Evolutionary conservation across 2,113 vertebrate species (phyloP).

Genomic region (Grammomys dolichurus): DNA sequence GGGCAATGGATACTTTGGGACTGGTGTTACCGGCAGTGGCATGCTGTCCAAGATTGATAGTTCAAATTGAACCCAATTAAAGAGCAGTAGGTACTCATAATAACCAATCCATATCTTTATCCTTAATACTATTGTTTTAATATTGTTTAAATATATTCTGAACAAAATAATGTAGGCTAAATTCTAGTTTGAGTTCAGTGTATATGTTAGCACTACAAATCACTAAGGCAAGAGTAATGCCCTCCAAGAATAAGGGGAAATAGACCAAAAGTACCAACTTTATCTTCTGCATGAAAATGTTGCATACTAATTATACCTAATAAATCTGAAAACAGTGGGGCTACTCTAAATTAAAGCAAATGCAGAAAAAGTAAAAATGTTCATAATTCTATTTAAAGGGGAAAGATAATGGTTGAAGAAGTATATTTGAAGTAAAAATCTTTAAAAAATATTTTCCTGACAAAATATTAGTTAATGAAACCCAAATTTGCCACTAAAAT

Average conservation of each 20-base stretch:
- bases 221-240: neutral
- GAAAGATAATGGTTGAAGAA: neutral
- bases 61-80: neutral
- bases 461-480: neutral
- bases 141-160: neutral
- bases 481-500: neutral
- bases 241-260: neutral
- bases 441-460: neutral
- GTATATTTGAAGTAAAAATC: neutral
- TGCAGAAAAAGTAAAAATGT: neutral
- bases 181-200: neutral
- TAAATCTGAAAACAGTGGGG: neutral
- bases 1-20: neutral
- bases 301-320: neutral
- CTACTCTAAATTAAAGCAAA: neutral
- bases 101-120: neutral
- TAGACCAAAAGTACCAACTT: neutral
- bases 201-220: neutral
- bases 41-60: no score
- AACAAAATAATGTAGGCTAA: neutral
- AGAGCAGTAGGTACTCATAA: neutral
- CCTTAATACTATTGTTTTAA: neutral
- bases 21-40: neutral
- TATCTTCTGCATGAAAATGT: neutral
- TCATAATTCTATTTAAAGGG: neutral